Evolutionary conservation across 2,888 invertebrate species (phyloP), one percentile per base, ranked within the genome.

Genomic region (Platycheirus albimanus): DNA sequence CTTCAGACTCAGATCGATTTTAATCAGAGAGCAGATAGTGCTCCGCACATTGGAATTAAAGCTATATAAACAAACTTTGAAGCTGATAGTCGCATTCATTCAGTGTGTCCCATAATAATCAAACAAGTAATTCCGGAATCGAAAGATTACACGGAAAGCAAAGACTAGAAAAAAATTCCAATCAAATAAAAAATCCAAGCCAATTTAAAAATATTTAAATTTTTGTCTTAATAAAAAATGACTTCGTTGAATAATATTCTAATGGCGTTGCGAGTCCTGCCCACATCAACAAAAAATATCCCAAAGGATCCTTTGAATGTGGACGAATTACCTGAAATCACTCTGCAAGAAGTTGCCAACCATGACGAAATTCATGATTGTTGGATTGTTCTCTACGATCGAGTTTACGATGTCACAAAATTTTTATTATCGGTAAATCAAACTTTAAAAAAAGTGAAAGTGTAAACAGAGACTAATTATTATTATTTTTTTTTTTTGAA

Each of bases 381-480:
- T 90, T 97, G 97, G 97, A 92, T 97, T 61, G 93, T 96, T n/a
- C 93, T 97, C 52, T 96, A 95, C 89, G 97, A 97, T 91, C 94
- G 95, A 72, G 95, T 97, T 10, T 97, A 96, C 89, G 95, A 97
- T 88, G 93, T 96, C 63, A 95, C 96, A 1, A 92, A 93, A 38
- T 96, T 97, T 89, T 89, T 97, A 45, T 91, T 93, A 85, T 93
- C 94, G 92, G 95, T 95, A 90, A 91, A 41, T 58, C 15, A n/a
- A 87, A 71, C 17, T 10, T n/a, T n/a, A n/a, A n/a, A n/a, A 54
- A 51, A 49, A 54, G 47, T 69, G 69, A 45, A 64, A 63, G 43
- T 77, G 66, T 63, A 20, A 33, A 54, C 10, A 36, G 24, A 28
- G n/a, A n/a, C 30, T 52, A 61, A 66, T 38, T 10, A n/a, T 13